Evolutionary conservation across 2,888 invertebrate genomes (phyloP).

Genomic region (Smittia sp.): DNA sequence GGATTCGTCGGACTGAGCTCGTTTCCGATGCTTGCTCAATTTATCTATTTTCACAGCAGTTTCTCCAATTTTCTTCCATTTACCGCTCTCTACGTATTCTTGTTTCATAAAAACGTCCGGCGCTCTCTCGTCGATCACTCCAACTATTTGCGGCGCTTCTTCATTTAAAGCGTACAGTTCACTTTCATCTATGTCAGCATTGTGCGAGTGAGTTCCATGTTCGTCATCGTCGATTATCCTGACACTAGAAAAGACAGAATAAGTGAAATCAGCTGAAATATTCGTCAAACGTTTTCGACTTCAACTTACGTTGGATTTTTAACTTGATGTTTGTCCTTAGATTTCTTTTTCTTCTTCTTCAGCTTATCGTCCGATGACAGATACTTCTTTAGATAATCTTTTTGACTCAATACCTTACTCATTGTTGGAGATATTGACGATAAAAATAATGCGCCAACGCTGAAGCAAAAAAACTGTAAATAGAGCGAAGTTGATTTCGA

Average conservation of each 20-base stretch:
- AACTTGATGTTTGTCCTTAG: constrained; percentile 53
- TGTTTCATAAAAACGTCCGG: constrained; percentile 56
- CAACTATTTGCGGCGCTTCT: constrained; percentile 87
- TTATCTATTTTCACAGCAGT: constrained; percentile 28
- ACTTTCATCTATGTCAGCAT: constrained; percentile 64
- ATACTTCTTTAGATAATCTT: constrained; percentile 77
- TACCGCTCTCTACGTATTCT: constrained; percentile 44
- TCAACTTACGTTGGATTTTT: constrained; percentile 36
- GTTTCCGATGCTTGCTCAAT: constrained; percentile 41
- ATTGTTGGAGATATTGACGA: too few species aligned
- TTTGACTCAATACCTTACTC: constrained; percentile 60
- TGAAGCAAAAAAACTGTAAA: too few species aligned
- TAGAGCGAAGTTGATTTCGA: too few species aligned
- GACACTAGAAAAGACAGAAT: constrained; percentile 56
- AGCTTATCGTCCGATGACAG: constrained; percentile 61
- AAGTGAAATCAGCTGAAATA: not conserved
- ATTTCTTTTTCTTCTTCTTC: constrained; percentile 67
- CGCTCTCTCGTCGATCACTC: constrained; percentile 79
- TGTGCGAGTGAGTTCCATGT: constrained; percentile 56
- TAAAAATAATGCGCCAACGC: too few species aligned
- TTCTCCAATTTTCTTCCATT: constrained; percentile 47
- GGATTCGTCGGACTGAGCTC: constrained; percentile 45
- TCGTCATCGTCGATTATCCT: constrained; percentile 83
- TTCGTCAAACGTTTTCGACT: constrained; percentile 1
- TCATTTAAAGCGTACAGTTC: constrained; percentile 73